These are phyloP conservation scores for Sebastes taczanowskii DNA, from an alignment of 2,797 vertebrate genomes.

Conservation along the genomic window DNA sequence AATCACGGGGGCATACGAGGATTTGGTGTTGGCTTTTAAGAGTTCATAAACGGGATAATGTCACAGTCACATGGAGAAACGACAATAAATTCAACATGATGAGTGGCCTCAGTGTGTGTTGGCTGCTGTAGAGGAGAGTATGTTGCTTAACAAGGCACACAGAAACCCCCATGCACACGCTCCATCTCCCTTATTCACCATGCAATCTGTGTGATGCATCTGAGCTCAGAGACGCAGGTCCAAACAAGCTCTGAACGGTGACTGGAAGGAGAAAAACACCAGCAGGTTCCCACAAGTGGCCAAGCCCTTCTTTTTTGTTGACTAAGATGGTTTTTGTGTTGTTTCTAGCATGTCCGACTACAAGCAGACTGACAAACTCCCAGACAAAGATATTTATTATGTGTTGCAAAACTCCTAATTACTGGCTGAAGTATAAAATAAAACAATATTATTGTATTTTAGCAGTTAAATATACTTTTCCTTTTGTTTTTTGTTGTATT, in stretches of 20 bases:
- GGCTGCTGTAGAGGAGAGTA: conserved; percentile 13
- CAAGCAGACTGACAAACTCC: neutral
- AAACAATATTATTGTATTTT: neutral
- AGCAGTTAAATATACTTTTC: neutral
- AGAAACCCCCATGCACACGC: neutral
- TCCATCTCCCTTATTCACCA: neutral
- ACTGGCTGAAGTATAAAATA: neutral
- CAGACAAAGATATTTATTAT: neutral
- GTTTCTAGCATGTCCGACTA: conserved; percentile 5
- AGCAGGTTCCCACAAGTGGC: conserved; percentile 32
- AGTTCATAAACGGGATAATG: conserved; percentile 35
- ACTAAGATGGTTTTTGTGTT: conserved; percentile 41
- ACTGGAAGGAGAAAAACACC: conserved; percentile 27
- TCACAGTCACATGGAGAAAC: conserved; percentile 15
- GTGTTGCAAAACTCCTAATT: neutral
- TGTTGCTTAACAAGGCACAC: conserved; percentile 31
- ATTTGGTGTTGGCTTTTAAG: conserved; percentile 39
- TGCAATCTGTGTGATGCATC: conserved; percentile 18
- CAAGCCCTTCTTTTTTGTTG: conserved; percentile 34
- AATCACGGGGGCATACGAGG: conserved; percentile 21
- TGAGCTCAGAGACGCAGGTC: conserved; percentile 43
- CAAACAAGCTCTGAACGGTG: conserved; percentile 40
- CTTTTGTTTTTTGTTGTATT: neutral
- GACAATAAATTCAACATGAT: conserved; percentile 7
- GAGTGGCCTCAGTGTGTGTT: conserved; percentile 13